Evolutionary conservation across 92 coral and sea anemone species (phyloP).

Genomic region (Zoanthus gigantus): DNA sequence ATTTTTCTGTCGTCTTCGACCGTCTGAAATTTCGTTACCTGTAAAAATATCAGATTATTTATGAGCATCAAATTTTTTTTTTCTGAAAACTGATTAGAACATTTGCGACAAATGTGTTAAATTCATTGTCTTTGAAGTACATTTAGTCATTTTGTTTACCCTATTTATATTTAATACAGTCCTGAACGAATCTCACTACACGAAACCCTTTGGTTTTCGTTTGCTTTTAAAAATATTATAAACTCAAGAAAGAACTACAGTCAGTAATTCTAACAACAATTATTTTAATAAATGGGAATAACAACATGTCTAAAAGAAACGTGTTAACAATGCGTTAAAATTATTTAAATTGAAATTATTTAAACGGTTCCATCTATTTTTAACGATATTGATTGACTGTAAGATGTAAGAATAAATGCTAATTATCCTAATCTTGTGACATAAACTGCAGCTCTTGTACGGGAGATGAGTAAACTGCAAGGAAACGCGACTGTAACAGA

Average conservation of each 20-base stretch:
- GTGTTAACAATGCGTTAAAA: not conserved
- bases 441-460: not conserved
- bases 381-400: not conserved
- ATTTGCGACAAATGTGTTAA: not conserved
- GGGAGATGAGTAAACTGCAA: not conserved
- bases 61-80: not conserved
- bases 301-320: not conserved
- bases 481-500: not conserved
- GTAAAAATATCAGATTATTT: not conserved
- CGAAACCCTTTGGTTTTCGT: too few relatives aligned
- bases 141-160: too few relatives aligned
- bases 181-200: too few relatives aligned
- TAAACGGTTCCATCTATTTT: not conserved
- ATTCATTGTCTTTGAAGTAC: too few relatives aligned
- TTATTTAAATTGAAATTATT: not conserved
- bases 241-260: not conserved
- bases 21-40: slow-evolving; percentile 16
- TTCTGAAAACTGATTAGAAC: not conserved
- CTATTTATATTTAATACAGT: too few relatives aligned
- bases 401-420: not conserved
- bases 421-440: not conserved
- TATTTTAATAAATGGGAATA: too few relatives aligned
- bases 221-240: not conserved
- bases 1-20: not conserved
- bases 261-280: not conserved